Evolutionary conservation across 2,113 vertebrate genomes (phyloP).

Genomic region (Blennius ocellaris): DNA sequence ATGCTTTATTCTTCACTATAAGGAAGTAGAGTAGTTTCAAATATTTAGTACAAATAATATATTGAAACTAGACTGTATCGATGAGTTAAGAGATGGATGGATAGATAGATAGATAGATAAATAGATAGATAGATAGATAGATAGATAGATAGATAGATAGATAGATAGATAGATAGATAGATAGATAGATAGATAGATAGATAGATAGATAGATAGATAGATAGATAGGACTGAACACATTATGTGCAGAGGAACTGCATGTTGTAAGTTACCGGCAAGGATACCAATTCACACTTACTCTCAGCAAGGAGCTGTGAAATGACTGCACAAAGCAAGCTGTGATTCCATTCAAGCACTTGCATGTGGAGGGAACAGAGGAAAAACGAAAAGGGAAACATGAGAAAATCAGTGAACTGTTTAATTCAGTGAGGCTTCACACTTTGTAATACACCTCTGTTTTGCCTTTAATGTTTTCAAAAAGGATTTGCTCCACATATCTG

Average conservation of each 20-base stretch:
- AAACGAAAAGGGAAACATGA: not conserved
- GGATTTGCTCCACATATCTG: not conserved
- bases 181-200: constrained; percentile 31
- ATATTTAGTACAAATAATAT: too few relatives aligned
- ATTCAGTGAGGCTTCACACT: not conserved
- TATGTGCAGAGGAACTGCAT: constrained; percentile 70
- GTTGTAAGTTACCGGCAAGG: not conserved
- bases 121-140: constrained; percentile 28
- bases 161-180: constrained; percentile 38
- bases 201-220: constrained; percentile 19
- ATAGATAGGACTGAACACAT: too few relatives aligned
- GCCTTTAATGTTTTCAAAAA: constrained; percentile 5
- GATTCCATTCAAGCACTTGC: not conserved
- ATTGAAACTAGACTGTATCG: too few relatives aligned
- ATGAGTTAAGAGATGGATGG: too few relatives aligned
- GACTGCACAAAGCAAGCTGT: not conserved
- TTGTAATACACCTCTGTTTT: not conserved
- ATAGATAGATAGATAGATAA: constrained; percentile 26
- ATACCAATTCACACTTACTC: not conserved
- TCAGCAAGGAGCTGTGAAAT: not conserved
- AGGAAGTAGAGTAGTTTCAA: too few relatives aligned
- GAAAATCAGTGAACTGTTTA: not conserved
- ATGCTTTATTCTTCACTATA: too few relatives aligned
- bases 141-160: constrained; percentile 32
- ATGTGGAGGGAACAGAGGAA: not conserved